phyloP scores from a whole-genome alignment of 1,140 invertebrate genomes.

The Bombus fervidus region DNA sequence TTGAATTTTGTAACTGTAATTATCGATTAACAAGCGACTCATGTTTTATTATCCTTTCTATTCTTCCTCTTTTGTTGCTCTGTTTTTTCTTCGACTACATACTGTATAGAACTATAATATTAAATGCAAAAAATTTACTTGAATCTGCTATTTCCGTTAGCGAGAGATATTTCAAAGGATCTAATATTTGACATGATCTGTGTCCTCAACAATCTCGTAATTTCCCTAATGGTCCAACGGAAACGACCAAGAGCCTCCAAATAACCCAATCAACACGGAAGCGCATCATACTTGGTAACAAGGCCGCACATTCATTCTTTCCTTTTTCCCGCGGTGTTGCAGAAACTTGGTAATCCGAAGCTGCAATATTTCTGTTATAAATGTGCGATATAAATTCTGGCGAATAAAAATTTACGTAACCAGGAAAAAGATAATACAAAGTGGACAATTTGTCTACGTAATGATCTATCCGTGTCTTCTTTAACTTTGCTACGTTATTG shows the following conservation, averaged over 20 bases:
- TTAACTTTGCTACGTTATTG: not conserved
- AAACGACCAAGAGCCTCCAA: conserved; percentile 23
- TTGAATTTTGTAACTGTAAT: not conserved
- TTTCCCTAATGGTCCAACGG: conserved; percentile 37
- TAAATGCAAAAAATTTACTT: not conserved
- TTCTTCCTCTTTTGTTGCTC: not conserved
- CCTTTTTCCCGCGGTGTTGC: not conserved
- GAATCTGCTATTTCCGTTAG: not conserved
- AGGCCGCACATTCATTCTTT: conserved; percentile 23
- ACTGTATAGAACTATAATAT: not conserved
- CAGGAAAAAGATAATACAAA: not conserved
- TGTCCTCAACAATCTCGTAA: conserved; percentile 7
- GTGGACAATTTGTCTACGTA: not conserved
- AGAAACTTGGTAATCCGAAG: conserved; percentile 29
- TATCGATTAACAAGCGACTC: not conserved
- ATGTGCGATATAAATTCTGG: not conserved
- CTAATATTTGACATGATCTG: not conserved
- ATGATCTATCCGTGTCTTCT: not conserved
- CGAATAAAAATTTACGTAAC: conserved; percentile 30
- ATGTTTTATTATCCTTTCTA: not conserved
- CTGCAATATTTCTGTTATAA: conserved; percentile 36
- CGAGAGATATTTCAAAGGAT: not conserved
- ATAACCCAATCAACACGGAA: conserved; percentile 39
- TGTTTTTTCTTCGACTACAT: not conserved
- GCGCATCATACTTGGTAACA: conserved; percentile 9